Base-by-base conservation (phyloP, 2,888 invertebrate genomes). In the Drosophila neotestacea region DNA sequence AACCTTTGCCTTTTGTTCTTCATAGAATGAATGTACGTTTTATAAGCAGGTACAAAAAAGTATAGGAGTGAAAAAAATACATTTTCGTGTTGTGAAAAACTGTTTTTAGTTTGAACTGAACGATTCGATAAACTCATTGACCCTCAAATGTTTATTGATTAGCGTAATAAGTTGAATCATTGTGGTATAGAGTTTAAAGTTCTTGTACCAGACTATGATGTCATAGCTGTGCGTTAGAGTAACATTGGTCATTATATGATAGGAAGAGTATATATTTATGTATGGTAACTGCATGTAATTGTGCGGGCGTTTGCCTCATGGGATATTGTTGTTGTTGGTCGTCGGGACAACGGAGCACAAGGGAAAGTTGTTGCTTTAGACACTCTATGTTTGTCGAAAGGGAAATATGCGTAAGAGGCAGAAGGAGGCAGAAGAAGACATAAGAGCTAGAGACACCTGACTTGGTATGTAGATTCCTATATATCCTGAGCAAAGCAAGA, bases 181-280 rank as follows among this genome's bases (percentile, higher is more conserved):
- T 30, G 6, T 5, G 27, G 27, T 38, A 22, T 22, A 28, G 10
- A n/a, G 28, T 10, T 6, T 30, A 6, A 0, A 54, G 32, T 22
- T 34, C 10, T 1, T 13, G 3, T 16, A 16, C 41, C 6, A 22
- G 22, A 22, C 16, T 51, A 7, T 34, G 9, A 44, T 27, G 55
- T 9, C 22, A 54, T 16, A 16, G 41, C 11, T 41, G 7, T 16
- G 7, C 22, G 4, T 5, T 13, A 11, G 16, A 42, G 22, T 42
- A 34, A 34, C 34, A 11, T 36, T 50, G 11, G 16, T 16, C 16
- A 38, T 55, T 55, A 44, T 22, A n/a, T 42, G 44, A 44, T 34
- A 22, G 34, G n/a, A 4, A 56, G 36, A 22, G 59, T 50, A 59
- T 41, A 41, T 7, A n/a, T n/a, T n/a, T n/a, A n/a, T n/a, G n/a